A percentile compares a stretch with the other conserved stretches of the same genome.
These are phyloP conservation scores for Ceratosolen fusciceps DNA, from an alignment of 1,140 invertebrate species.

Conservation along the genomic window DNA sequence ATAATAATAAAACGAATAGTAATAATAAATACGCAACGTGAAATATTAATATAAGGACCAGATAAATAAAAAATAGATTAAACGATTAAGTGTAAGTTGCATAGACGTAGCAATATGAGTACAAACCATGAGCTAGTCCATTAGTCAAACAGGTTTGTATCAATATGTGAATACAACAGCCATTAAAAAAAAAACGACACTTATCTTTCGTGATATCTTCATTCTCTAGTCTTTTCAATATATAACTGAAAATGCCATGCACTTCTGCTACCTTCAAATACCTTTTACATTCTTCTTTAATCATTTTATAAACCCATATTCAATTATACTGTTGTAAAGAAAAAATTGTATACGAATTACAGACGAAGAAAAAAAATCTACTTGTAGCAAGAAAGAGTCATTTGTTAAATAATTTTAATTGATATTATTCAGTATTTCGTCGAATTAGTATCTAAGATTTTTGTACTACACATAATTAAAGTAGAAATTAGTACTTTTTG, in stretches of 20 bases:
- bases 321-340: too few relatives aligned
- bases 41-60: not conserved
- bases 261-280: constrained; percentile 28
- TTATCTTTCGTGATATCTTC: constrained; percentile 47
- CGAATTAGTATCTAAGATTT: too few relatives aligned
- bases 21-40: not conserved
- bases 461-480: too few relatives aligned
- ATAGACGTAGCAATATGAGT: constrained; percentile 61
- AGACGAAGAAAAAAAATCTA: too few relatives aligned
- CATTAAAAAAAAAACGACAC: constrained; percentile 54
- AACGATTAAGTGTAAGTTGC: constrained; percentile 61
- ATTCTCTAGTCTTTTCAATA: not conserved
- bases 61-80: constrained; percentile 53
- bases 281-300: too few relatives aligned
- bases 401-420: too few relatives aligned
- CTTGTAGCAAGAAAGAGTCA: too few relatives aligned
- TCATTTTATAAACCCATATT: too few relatives aligned
- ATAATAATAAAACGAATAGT: not conserved
- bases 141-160: constrained; percentile 71
- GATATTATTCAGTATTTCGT: too few relatives aligned
- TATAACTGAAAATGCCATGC: too few relatives aligned
- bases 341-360: too few relatives aligned
- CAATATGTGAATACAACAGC: constrained; percentile 72
- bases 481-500: too few relatives aligned
- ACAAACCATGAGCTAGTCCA: constrained; percentile 70